Percentiles rank a stretch among this genome's conserved stretches.
Conservation (phyloP, 2,113 vertebrate genomes). For the Varanus salvator region DNA sequence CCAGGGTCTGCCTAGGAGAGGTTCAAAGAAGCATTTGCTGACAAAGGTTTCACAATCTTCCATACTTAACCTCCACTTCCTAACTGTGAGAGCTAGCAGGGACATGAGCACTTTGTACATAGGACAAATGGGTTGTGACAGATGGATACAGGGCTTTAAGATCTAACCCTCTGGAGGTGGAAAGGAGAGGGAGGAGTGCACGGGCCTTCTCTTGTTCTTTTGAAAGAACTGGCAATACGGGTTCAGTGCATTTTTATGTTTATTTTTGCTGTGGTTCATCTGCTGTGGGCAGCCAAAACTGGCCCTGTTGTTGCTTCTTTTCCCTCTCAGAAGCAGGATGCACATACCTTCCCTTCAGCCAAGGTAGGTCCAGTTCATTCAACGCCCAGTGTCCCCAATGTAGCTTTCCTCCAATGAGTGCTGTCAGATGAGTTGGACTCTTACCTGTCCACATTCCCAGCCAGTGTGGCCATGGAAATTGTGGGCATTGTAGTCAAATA, state of each 20-base stretch:
- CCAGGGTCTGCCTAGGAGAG: background rate
- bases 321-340: background rate
- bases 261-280: background rate
- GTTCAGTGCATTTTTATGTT: background rate
- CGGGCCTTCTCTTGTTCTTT: background rate
- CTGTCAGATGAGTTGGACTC: no score
- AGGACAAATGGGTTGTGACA: background rate
- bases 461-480: no score
- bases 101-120: background rate
- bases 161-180: background rate
- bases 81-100: no score
- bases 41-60: background rate
- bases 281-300: background rate
- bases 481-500: no score
- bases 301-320: no score
- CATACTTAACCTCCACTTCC: background rate
- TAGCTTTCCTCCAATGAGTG: no score
- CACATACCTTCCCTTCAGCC: background rate
- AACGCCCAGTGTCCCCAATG: no score
- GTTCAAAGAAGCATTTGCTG: background rate
- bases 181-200: background rate
- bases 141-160: background rate
- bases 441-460: no score
- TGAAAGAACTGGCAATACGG: conserved; percentile 2
- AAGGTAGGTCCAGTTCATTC: background rate